phyloP scores from a whole-genome alignment of 1,140 invertebrate species.

The Sycobia sp. region DNA sequence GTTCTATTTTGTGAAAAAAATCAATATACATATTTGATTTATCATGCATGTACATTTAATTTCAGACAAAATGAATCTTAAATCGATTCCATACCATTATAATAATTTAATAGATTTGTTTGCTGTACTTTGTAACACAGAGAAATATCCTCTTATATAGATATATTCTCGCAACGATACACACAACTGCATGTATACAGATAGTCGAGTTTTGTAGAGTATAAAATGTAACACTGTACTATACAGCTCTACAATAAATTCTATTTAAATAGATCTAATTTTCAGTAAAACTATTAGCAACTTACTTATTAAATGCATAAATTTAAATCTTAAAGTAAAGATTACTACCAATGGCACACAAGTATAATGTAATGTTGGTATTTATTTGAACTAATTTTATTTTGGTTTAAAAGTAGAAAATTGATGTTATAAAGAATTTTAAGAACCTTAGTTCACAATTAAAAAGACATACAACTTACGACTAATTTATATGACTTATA shows the following conservation, averaged over 20 bases:
- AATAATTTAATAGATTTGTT: conserved; percentile 28
- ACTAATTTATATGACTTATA: background rate
- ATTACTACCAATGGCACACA: conserved; percentile 29
- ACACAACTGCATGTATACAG: conserved; percentile 11
- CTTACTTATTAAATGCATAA: conserved; percentile 18
- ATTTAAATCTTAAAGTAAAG: conserved; percentile 23
- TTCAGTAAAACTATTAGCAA: conserved; percentile 19
- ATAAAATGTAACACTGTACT: conserved; percentile 33
- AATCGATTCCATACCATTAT: conserved; percentile 7
- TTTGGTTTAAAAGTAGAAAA: background rate
- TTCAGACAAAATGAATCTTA: conserved; percentile 7
- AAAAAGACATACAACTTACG: background rate
- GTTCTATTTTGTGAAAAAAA: no score
- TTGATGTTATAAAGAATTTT: background rate
- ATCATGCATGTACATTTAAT: conserved; percentile 20
- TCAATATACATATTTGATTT: conserved; percentile 17
- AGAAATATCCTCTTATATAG: conserved; percentile 16
- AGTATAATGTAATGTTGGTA: conserved; percentile 23
- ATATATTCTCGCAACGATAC: conserved; percentile 20
- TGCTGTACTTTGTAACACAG: conserved; percentile 21
- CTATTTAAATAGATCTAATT: conserved; percentile 11
- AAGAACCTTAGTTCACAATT: background rate
- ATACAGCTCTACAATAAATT: conserved; percentile 13
- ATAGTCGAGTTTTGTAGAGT: conserved; percentile 19
- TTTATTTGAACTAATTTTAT: conserved; percentile 22